phyloP scores from a whole-genome alignment of 2,113 vertebrate genomes.

The Silurus glanis region DNA sequence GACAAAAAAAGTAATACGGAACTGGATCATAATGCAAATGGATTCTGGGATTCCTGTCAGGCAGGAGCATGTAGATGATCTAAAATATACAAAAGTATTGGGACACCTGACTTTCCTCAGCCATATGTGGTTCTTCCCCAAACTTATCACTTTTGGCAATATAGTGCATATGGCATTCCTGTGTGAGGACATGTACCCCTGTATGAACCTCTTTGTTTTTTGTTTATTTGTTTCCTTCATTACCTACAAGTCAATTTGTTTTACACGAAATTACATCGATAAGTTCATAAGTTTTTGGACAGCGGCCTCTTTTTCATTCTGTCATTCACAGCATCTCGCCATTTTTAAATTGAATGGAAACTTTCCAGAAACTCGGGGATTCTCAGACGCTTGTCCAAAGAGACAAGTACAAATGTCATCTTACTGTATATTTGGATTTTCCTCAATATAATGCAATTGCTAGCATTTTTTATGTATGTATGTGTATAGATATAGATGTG shows the following conservation, averaged over 20 bases:
- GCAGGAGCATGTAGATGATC: neutral
- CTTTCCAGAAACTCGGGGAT: neutral
- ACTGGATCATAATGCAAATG: neutral
- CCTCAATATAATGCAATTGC: constrained; percentile 10
- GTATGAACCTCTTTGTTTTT: too few species aligned
- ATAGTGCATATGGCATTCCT: too few species aligned
- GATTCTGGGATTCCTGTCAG: neutral
- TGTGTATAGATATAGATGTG: neutral
- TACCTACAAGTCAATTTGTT: neutral
- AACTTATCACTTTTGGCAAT: too few species aligned
- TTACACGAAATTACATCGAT: too few species aligned
- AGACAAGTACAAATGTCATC: neutral
- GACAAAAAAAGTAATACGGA: neutral
- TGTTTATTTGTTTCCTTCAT: too few species aligned
- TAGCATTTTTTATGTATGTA: neutral
- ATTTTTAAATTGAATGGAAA: neutral
- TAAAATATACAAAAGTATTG: neutral
- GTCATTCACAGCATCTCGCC: too few species aligned
- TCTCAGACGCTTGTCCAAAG: neutral
- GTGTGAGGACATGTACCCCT: too few species aligned
- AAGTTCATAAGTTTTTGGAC: too few species aligned
- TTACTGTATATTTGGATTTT: neutral
- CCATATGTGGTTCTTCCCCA: too few species aligned
- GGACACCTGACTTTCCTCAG: too few species aligned
- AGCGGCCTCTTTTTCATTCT: too few species aligned